Conservation (phyloP, 2,113 vertebrate genomes). For the Brachypodius melanocephalos region DNA sequence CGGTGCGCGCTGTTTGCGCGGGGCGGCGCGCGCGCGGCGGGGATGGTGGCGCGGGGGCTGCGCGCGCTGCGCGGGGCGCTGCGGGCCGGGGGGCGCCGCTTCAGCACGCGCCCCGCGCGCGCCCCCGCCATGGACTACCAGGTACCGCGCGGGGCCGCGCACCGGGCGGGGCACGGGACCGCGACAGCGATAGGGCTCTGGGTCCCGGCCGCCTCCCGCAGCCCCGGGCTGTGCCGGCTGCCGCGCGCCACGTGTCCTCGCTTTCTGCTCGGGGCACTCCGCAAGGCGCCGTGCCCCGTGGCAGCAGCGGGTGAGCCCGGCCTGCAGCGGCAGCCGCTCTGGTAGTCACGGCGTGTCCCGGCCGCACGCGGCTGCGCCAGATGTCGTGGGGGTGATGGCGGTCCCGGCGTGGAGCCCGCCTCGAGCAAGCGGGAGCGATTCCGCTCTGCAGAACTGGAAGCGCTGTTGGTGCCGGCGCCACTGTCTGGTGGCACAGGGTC, state of each 20-base stretch:
- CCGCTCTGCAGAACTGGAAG: neutral
- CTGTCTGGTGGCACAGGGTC: neutral
- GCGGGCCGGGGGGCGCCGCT: neutral
- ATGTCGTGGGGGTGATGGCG: neutral
- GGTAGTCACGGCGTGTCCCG: neutral
- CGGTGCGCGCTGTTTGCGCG: neutral
- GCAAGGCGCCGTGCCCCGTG: neutral
- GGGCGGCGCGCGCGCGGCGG: neutral
- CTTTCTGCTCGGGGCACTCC: neutral
- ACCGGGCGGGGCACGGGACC: neutral
- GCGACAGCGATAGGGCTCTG: neutral
- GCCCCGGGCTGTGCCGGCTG: neutral
- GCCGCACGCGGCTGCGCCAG: neutral
- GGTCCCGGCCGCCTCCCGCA: neutral
- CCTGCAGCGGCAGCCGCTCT: neutral
- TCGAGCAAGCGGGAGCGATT: neutral
- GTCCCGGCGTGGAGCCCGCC: no score
- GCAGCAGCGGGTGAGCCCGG: neutral
- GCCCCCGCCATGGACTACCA: constrained; percentile 86
- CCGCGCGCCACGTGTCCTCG: neutral
- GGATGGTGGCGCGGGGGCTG: neutral
- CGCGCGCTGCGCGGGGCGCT: neutral
- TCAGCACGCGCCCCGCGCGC: constrained; percentile 69
- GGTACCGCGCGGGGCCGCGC: constrained; percentile 66
- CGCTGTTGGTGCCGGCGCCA: rapidly evolving